Base-by-base conservation (phyloP, 2,113 vertebrate genomes). In the Gasterosteus nipponicus region DNA sequence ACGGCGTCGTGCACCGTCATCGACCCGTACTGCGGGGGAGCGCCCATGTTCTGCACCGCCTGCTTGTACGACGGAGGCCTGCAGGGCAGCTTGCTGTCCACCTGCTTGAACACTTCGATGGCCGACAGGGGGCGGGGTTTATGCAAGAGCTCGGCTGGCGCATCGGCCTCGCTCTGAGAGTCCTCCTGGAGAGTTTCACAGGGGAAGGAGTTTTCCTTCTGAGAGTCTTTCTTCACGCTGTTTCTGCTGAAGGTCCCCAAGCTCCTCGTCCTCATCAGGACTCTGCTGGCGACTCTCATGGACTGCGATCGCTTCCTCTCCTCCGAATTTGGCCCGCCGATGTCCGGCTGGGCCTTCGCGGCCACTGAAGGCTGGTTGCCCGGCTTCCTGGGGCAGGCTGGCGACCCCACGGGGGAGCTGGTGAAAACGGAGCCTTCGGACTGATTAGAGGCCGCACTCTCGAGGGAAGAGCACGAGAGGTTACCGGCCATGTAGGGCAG, bases 61-160 rank as follows among this genome's bases (percentile, higher is more conserved):
- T 96, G 95, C 82, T 95, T 74, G 0, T 99, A 99, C 0, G 97
- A 93, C 0, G 98, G 98, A 0, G 96, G 98, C 10, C 77, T 93
- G 49, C 94, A 90, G 2, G 95, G 94, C 41, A 90, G 89, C 73
- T 33, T 92, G 80, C 93, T 93, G 81, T 97, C 97, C 49, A 94
- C 92, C 1, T 90, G 89, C 69, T 89, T 94, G 83, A 98, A 97
- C 9, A 97, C 93, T 29, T 97, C 95, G 4, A 96, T 93, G 16
- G 90, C 94, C 0, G 96, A 98, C 73, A 94, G 89, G 29, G 95
- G 89, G 3, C 89, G 87, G 4, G 78, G 63, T 4, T 86, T 92
- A 3, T 39, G 85, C 62, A 74, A 53, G 2, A 54, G 69, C 59
- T 91, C 89, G 0, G 71, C 56, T 0, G 47, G 47, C 18, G 63